Evolutionary conservation across 2,888 invertebrate genomes (phyloP).

Genomic region (Holacanthella duospinosa): DNA sequence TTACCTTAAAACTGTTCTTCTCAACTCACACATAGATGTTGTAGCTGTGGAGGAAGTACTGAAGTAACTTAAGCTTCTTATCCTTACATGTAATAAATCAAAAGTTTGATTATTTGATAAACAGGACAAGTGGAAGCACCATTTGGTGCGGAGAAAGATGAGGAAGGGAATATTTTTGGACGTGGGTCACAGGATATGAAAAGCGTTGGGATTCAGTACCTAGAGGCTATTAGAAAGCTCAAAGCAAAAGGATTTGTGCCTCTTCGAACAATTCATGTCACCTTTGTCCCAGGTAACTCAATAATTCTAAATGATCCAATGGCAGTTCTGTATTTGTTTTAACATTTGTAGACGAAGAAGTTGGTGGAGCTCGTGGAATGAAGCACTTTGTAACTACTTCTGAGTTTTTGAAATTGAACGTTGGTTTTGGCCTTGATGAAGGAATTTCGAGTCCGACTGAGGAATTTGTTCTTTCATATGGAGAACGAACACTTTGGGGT

Average conservation of each 20-base stretch:
- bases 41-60: constrained; percentile 65
- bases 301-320: background rate
- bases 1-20: constrained; percentile 57
- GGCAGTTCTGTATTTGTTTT: background rate
- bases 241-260: constrained; percentile 48
- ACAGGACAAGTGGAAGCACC: constrained; percentile 69
- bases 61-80: background rate
- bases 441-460: constrained; percentile 63
- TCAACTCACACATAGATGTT: constrained; percentile 95
- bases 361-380: constrained; percentile 75
- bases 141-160: constrained; percentile 74
- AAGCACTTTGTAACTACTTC: constrained; percentile 58
- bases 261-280: constrained; percentile 56
- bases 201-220: constrained; percentile 61
- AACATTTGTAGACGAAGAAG: constrained; percentile 66
- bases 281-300: constrained; percentile 59
- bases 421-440: constrained; percentile 79
- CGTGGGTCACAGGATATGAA: constrained; percentile 87
- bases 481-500: constrained; percentile 76
- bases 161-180: constrained; percentile 74
- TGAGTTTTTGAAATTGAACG: constrained; percentile 63
- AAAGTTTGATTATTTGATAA: background rate
- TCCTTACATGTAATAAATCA: too few relatives aligned
- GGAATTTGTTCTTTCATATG: constrained; percentile 58
- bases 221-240: constrained; percentile 58